A percentile compares a stretch with the other conserved stretches of the same genome.
These are phyloP conservation scores for Brachypteracias leptosomus DNA, from an alignment of 2,113 vertebrate species.

Conservation along the genomic window DNA sequence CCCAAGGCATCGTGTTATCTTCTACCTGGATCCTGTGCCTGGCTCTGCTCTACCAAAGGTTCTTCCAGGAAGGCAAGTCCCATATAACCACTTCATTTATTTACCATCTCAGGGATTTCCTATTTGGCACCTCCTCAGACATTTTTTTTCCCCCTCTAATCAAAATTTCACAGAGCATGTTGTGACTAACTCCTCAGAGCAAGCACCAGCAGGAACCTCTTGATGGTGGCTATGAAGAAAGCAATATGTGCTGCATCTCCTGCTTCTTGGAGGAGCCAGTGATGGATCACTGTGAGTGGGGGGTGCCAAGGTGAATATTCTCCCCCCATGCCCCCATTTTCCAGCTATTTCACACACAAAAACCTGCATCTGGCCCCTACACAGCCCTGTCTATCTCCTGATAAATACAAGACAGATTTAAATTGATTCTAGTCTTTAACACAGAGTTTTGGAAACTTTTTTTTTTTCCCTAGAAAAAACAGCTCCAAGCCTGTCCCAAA, in stretches of 20 bases:
- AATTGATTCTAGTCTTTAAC: neutral
- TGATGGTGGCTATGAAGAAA: accelerated
- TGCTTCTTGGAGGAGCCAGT: neutral
- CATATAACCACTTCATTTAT: neutral
- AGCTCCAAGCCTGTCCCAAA: neutral
- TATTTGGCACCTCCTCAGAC: neutral
- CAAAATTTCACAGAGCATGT: neutral
- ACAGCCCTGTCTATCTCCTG: neutral
- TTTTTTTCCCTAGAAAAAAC: neutral
- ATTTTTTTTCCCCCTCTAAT: neutral
- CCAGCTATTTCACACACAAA: neutral
- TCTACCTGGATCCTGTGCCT: accelerated
- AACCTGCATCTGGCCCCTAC: accelerated
- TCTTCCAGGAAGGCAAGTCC: neutral
- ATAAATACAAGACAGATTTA: accelerated
- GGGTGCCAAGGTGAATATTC: neutral
- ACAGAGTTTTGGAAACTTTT: neutral
- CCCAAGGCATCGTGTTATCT: neutral
- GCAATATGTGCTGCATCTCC: accelerated
- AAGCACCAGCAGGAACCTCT: neutral
- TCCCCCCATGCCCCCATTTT: neutral
- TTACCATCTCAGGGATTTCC: neutral
- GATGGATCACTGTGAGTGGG: neutral
- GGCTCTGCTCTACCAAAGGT: neutral
- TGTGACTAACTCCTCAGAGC: neutral